A percentile compares a stretch with the other conserved stretches of the same genome.
These are phyloP conservation scores for Anthrax anthrax DNA, from an alignment of 2,888 invertebrate genomes.

Conservation along the genomic window DNA sequence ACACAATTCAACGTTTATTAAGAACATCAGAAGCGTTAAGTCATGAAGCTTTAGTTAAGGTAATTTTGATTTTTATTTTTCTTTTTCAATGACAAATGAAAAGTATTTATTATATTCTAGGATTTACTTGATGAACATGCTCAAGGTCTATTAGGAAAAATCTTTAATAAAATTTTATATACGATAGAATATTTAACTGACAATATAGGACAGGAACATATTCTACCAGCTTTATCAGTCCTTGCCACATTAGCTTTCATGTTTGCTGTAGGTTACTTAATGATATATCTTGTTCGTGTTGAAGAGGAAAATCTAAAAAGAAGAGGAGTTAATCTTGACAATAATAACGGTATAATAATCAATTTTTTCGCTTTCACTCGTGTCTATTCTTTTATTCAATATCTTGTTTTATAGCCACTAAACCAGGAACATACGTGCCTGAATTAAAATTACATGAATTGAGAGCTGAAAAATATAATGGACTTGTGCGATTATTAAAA, in stretches of 20 bases:
- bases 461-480: slow-evolving; percentile 88
- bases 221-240: slow-evolving; percentile 64
- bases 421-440: slow-evolving; percentile 26
- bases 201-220: slow-evolving; percentile 59
- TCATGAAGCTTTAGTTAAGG: slow-evolving; percentile 66
- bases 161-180: slow-evolving; percentile 48
- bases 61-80: slow-evolving; percentile 19
- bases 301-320: slow-evolving; percentile 32
- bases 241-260: slow-evolving; percentile 65
- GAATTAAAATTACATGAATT: slow-evolving; percentile 81
- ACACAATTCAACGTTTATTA: slow-evolving; percentile 54
- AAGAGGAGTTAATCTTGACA: slow-evolving; percentile 2
- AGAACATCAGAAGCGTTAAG: slow-evolving; percentile 58
- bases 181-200: slow-evolving; percentile 57
- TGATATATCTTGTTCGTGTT: slow-evolving; percentile 60
- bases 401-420: slow-evolving; percentile 14
- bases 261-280: slow-evolving; percentile 64
- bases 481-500: slow-evolving; percentile 78
- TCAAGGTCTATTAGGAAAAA: slow-evolving; percentile 52
- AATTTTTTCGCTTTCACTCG: too few species aligned
- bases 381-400: too few species aligned
- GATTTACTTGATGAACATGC: slow-evolving; percentile 69
- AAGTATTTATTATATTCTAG: slow-evolving; percentile 27
- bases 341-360: slow-evolving; percentile 1
- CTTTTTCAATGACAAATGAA: background rate